phyloP scores from a whole-genome alignment of 2,797 vertebrate genomes.

The Acrossocheilus wenchowensis region DNA sequence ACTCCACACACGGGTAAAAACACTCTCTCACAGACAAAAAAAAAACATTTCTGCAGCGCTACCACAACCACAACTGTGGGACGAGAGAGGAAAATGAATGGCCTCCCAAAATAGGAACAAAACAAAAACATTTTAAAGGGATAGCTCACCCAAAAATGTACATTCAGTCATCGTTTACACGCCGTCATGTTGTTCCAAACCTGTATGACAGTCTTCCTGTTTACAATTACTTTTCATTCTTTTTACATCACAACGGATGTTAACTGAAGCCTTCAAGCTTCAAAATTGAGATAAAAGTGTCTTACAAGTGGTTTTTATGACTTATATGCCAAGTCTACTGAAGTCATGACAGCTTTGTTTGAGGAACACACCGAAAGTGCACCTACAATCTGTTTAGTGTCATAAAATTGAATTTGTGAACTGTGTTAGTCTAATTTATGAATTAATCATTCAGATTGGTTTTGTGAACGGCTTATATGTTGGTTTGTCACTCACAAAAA shows the following conservation, averaged over 20 bases:
- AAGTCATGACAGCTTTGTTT: background rate
- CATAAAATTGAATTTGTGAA: background rate
- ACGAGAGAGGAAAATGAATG: slow-evolving; percentile 8
- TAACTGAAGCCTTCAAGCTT: background rate
- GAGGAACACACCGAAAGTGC: background rate
- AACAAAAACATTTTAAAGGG: slow-evolving; percentile 35
- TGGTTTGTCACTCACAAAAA: background rate
- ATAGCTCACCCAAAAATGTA: slow-evolving; percentile 2
- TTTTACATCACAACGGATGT: background rate
- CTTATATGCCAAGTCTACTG: background rate
- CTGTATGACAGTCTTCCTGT: background rate
- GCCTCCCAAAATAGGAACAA: background rate
- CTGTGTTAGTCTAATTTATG: too few relatives aligned
- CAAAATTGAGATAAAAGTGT: background rate
- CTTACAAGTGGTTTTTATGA: background rate
- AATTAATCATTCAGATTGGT: too few relatives aligned
- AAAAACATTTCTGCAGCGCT: background rate
- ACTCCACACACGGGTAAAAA: background rate
- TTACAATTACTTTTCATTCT: background rate
- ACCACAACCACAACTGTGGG: slow-evolving; percentile 24
- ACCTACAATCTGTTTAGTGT: background rate
- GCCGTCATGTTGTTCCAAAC: background rate
- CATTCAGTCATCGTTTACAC: background rate
- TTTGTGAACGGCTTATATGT: background rate
- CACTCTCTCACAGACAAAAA: background rate